Evolutionary conservation across 2,888 invertebrate species (phyloP).

Genomic region (Macaria liturata): DNA sequence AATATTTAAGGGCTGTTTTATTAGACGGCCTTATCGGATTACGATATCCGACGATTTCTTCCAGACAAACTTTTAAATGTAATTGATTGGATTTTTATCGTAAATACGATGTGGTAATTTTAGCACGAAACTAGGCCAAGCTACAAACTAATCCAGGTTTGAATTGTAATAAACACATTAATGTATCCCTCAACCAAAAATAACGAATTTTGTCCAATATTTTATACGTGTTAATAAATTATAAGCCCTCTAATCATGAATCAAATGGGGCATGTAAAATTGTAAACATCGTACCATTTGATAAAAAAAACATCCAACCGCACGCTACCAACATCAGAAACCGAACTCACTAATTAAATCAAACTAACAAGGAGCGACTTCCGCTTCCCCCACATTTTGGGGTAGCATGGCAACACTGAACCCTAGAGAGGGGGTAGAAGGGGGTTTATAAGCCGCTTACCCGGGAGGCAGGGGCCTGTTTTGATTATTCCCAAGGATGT

Average conservation of each 20-base stretch:
- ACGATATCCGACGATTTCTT: too few relatives aligned
- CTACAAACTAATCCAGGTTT: too few relatives aligned
- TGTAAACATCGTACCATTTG: conserved; percentile 8
- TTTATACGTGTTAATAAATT: too few relatives aligned
- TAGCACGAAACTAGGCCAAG: too few relatives aligned
- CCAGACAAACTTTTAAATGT: too few relatives aligned
- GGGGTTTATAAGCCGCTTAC: conserved; percentile 71
- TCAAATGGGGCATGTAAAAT: too few relatives aligned
- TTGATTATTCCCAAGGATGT: conserved; percentile 82
- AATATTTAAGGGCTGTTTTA: too few relatives aligned
- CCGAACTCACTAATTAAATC: conserved; percentile 76
- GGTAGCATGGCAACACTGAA: conserved; percentile 58
- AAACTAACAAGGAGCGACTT: conserved; percentile 74
- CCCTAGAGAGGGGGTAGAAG: conserved; percentile 41
- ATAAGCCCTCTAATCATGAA: too few relatives aligned
- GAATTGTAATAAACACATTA: not conserved
- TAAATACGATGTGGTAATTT: too few relatives aligned
- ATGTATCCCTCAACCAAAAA: not conserved
- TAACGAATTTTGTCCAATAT: too few relatives aligned
- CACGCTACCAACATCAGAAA: conserved; percentile 61
- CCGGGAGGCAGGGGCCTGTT: conserved; percentile 68
- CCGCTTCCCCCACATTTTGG: conserved; percentile 62
- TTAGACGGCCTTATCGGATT: too few relatives aligned
- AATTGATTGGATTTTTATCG: too few relatives aligned
- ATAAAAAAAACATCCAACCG: conserved; percentile 36